Evolutionary conservation across 2,797 vertebrate species (phyloP).

Genomic region (Thaleichthys pacificus): DNA sequence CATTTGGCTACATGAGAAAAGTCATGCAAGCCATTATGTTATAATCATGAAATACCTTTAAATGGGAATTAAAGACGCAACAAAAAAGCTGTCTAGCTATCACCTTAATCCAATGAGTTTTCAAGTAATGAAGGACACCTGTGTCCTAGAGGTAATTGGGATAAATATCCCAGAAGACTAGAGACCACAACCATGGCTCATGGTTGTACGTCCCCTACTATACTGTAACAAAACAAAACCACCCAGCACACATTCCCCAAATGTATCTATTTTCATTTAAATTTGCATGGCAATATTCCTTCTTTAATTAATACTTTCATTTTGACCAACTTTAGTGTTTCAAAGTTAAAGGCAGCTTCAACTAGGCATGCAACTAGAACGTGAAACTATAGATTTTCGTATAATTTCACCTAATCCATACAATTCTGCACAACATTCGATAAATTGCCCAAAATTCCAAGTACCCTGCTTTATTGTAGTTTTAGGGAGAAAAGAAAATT

Average conservation of each 20-base stretch:
- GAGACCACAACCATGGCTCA: conserved; percentile 18
- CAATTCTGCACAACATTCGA: neutral
- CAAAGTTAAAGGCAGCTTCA: conserved; percentile 12
- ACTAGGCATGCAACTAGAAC: neutral
- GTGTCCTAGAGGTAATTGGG: conserved; percentile 42
- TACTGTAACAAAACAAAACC: neutral
- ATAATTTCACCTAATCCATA: too few relatives aligned
- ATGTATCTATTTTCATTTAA: neutral
- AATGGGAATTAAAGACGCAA: conserved; percentile 21
- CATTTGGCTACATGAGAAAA: neutral
- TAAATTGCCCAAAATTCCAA: conserved; percentile 3
- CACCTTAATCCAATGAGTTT: conserved; percentile 50
- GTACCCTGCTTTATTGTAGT: neutral
- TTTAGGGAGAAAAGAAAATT: neutral
- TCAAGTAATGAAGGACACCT: conserved; percentile 57
- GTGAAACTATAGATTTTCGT: neutral
- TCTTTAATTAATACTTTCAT: neutral
- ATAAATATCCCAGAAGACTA: conserved; percentile 17
- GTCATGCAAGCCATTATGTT: neutral
- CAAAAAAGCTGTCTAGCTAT: conserved; percentile 28
- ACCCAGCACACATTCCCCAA: neutral
- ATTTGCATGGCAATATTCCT: neutral
- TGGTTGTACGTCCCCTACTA: conserved; percentile 7
- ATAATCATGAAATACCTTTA: conserved; percentile 17
- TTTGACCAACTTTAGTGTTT: neutral